Evolutionary conservation across 2,113 vertebrate genomes (phyloP).

Genomic region (Paedocypris sp.): DNA sequence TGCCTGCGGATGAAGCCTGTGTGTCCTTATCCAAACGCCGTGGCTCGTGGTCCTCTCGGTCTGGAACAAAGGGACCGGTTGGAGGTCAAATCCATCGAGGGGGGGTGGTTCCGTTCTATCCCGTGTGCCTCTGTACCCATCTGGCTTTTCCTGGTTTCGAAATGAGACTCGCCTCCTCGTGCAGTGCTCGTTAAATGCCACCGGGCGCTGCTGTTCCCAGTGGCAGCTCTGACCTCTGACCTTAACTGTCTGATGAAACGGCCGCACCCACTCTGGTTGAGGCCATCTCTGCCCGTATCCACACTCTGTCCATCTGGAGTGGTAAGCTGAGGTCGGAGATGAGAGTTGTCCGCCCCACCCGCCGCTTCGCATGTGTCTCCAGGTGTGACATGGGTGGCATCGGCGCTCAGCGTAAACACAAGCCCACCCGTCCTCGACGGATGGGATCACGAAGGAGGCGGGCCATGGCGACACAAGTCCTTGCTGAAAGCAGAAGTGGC

Average conservation of each 20-base stretch:
- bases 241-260: slow-evolving; percentile 44
- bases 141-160: slow-evolving; percentile 37
- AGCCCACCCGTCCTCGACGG: no score
- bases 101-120: slow-evolving; percentile 39
- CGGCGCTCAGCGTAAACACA: no score
- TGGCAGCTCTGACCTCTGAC: slow-evolving; percentile 48
- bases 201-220: slow-evolving; percentile 23
- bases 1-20: slow-evolving; percentile 8
- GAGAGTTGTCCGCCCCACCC: no score
- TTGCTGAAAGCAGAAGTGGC: slow-evolving; percentile 37
- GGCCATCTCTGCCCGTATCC: slow-evolving; percentile 39
- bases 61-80: slow-evolving; percentile 47
- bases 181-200: slow-evolving; percentile 45
- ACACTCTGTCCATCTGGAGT: slow-evolving; percentile 41
- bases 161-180: slow-evolving; percentile 29
- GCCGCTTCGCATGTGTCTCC: no score
- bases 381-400: no score
- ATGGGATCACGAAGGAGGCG: no score
- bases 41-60: slow-evolving; percentile 58
- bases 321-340: slow-evolving; percentile 38
- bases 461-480: slow-evolving; percentile 22
- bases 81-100: slow-evolving; percentile 36
- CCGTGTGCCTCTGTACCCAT: slow-evolving; percentile 24
- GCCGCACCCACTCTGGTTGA: slow-evolving; percentile 26
- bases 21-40: slow-evolving; percentile 35